Evolutionary conservation across 37 sponge, comb jelly and placozoan species (phyloP).

Genomic region (Halisarca cf. caerulea): DNA sequence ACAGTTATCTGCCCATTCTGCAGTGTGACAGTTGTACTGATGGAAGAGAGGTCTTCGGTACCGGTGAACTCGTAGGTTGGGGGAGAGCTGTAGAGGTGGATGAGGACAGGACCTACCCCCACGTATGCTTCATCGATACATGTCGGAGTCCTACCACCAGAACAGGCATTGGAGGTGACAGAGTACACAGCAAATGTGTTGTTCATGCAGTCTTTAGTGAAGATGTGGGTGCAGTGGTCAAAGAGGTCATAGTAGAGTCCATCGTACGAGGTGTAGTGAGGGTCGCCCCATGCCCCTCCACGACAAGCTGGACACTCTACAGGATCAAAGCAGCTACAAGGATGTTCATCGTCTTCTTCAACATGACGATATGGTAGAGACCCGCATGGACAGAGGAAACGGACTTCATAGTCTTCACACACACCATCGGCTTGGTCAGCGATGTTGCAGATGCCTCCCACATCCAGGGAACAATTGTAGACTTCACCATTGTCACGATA

Average conservation of each 20-base stretch:
- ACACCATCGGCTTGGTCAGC: not conserved
- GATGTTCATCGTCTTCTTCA: too few species aligned
- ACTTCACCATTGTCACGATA: too few species aligned
- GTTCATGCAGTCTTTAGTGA: not conserved
- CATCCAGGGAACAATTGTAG: too few species aligned
- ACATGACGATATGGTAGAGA: too few species aligned
- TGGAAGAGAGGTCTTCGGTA: not conserved
- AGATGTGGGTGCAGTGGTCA: not conserved
- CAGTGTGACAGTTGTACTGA: not conserved
- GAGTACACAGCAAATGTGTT: not conserved
- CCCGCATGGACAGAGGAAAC: not conserved
- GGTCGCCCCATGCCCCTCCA: constrained; percentile 6
- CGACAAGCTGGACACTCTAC: not conserved
- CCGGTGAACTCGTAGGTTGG: not conserved
- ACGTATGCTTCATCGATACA: not conserved
- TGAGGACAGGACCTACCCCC: not conserved
- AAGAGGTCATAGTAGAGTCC: not conserved
- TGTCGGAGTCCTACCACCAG: not conserved
- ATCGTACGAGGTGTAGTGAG: constrained; percentile 17
- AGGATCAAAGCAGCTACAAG: not conserved
- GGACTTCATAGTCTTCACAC: constrained; percentile 19
- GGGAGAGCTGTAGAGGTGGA: not conserved
- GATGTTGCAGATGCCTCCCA: too few species aligned
- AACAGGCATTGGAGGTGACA: not conserved
- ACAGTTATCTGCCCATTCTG: too few species aligned